A percentile compares a stretch with the other conserved stretches of the same genome.
Conservation (phyloP, 2,113 vertebrate genomes). For the Ophthalmolycus amberensis region DNA sequence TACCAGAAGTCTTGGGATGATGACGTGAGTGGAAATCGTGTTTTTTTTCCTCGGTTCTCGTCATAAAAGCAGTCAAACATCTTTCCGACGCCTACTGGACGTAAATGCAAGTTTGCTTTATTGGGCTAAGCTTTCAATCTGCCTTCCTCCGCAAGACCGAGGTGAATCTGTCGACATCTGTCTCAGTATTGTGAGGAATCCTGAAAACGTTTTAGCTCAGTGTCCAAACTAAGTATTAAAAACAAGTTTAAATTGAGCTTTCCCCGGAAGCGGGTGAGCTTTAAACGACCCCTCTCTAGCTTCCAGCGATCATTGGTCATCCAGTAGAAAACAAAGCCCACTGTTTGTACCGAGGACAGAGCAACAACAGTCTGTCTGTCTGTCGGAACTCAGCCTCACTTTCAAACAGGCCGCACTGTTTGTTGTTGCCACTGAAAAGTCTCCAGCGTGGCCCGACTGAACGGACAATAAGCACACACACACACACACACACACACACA, state of each 20-base stretch:
- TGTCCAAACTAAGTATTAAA: neutral
- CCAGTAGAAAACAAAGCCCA: slow-evolving; percentile 3
- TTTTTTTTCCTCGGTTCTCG: neutral
- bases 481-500: neutral
- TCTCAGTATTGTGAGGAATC: neutral
- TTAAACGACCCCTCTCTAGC: neutral
- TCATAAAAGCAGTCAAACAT: slow-evolving; percentile 12
- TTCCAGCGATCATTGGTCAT: neutral
- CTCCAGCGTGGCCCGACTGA: neutral
- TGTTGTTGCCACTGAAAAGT: slow-evolving; percentile 24
- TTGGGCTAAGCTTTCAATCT: neutral
- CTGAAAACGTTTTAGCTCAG: neutral
- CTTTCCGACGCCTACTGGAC: neutral
- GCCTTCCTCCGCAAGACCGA: neutral
- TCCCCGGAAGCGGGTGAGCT: neutral
- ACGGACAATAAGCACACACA: neutral
- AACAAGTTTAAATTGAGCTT: neutral
- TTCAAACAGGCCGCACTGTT: slow-evolving; percentile 39
- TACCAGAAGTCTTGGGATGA: neutral
- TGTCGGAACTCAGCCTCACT: neutral
- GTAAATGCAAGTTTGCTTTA: neutral
- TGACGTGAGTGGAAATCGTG: neutral
- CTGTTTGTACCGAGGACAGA: slow-evolving; percentile 12
- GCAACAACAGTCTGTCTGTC: neutral
- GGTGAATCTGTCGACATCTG: neutral